phyloP scores from a whole-genome alignment of 2,113 vertebrate species.

The Pyxicephalus adspersus region DNA sequence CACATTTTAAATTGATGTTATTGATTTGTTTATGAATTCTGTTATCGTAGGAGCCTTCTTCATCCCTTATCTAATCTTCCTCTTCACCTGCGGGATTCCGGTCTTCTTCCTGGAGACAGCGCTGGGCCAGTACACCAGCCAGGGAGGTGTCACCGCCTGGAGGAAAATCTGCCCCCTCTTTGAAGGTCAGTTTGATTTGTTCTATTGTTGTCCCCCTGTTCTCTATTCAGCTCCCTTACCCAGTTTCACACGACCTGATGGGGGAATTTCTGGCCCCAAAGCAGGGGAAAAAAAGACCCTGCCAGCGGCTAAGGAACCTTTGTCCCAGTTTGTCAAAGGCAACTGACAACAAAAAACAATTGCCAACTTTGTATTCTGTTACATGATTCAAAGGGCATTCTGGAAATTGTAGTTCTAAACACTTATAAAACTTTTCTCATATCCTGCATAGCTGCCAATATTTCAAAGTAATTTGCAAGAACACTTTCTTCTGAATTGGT shows the following conservation, averaged over 20 bases:
- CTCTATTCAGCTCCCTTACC: neutral
- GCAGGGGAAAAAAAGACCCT: conserved; percentile 22
- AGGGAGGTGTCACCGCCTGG: conserved; percentile 90
- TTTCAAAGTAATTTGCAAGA: too few relatives aligned
- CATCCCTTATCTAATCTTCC: conserved; percentile 89
- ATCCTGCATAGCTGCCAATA: too few relatives aligned
- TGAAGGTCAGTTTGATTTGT: conserved; percentile 74
- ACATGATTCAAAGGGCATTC: neutral
- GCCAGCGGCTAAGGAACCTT: neutral
- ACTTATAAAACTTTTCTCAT: too few relatives aligned
- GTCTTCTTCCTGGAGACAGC: conserved; percentile 90
- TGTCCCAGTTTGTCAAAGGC: neutral
- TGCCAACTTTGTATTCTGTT: neutral
- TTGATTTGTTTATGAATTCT: neutral
- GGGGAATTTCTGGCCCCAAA: conserved; percentile 20
- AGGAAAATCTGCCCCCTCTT: conserved; percentile 93
- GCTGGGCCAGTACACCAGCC: conserved; percentile 89
- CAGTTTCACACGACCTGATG: conserved; percentile 35
- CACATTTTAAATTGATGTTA: too few relatives aligned
- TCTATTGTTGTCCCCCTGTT: neutral
- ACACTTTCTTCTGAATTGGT: too few relatives aligned
- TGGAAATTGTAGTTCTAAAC: neutral
- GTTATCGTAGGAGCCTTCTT: conserved; percentile 82
- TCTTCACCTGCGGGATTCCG: conserved; percentile 87
- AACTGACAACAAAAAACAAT: neutral